Evolutionary conservation across 2,113 vertebrate genomes (phyloP), one percentile per base, ranked within the genome.

Genomic region (Pogona vitticeps): DNA sequence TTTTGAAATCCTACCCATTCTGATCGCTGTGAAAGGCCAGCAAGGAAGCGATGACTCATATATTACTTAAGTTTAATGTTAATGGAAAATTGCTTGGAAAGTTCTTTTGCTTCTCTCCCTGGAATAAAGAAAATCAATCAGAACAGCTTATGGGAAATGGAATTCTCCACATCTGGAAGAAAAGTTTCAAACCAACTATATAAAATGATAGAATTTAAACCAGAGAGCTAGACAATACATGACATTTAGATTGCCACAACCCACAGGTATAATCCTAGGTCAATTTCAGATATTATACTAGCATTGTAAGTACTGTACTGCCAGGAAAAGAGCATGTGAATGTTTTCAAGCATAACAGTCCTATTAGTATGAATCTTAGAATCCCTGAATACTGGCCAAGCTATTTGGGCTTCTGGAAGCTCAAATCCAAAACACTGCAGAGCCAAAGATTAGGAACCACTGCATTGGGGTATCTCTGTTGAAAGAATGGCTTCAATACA

Each of bases 11-110:
- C 83, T 42, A 76, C 15, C 18, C 63, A 58, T 36, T 77, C 12
- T 67, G 36, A 75, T 84, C 10, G 65, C 40, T 76, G 56, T 33
- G 40, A 28, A 56, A 21, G 40, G 42, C 63, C 83, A 85, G 61
- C 21, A 77, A 17, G 76, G 65, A 77, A 40, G 28, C 77, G 67
- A 77, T 85, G 73, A 77, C 38, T 84, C 72, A 63, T 21, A 59
- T 75, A n/a, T 63, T 42, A 14, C 20, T 77, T 3, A 28, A 68
- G 58, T 26, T 56, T 52, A 52, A 52, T n/a, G 21, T 56, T 67
- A 21, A 42, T 42, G 70, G 70, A 61, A 83, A 83, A 59, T 83
- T 73, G 33, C n/a, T 59, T 72, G 82, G 36, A 58, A 63, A 56
- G 42, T 61, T 40, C 72, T 73, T 33, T 72, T 73, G 21, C 6